phyloP scores from a whole-genome alignment of 2,888 invertebrate species.

The Galerucella nymphaeae region DNA sequence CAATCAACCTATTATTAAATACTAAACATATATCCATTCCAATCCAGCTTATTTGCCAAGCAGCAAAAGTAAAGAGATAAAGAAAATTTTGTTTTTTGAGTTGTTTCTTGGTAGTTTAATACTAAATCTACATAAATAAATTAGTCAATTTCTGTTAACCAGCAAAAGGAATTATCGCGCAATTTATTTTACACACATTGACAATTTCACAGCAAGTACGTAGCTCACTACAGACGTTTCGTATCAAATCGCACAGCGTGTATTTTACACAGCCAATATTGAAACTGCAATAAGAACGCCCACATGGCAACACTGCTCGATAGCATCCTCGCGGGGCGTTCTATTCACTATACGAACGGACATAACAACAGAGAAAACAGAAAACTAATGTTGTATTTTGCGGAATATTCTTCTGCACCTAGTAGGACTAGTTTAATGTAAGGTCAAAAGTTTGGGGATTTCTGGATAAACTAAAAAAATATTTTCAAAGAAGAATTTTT shows the following conservation, averaged over 20 bases:
- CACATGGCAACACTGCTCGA: conserved; percentile 35
- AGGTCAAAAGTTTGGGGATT: neutral
- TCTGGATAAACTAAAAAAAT: no score
- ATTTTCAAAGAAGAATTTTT: neutral
- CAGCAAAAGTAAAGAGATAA: neutral
- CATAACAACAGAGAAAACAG: conserved; percentile 25
- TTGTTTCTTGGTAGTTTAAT: neutral
- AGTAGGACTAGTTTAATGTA: neutral
- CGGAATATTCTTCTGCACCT: conserved; percentile 35
- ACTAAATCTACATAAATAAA: neutral
- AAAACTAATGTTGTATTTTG: conserved; percentile 44
- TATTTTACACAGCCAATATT: conserved; percentile 17
- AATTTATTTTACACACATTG: conserved; percentile 12
- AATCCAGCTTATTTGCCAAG: neutral
- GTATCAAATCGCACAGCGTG: conserved; percentile 23
- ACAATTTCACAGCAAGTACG: conserved; percentile 5
- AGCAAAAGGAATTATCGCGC: neutral
- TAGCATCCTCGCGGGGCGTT: conserved; percentile 36
- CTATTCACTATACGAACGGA: conserved; percentile 34
- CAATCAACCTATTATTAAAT: neutral
- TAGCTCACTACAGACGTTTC: conserved; percentile 13
- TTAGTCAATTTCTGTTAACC: neutral
- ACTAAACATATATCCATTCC: neutral
- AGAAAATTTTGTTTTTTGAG: neutral
- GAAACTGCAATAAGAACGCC: conserved; percentile 27